Evolutionary conservation across 1,140 invertebrate species (phyloP), one percentile per base, ranked within the genome.

Genomic region (Pseudomyrmex sp.): DNA sequence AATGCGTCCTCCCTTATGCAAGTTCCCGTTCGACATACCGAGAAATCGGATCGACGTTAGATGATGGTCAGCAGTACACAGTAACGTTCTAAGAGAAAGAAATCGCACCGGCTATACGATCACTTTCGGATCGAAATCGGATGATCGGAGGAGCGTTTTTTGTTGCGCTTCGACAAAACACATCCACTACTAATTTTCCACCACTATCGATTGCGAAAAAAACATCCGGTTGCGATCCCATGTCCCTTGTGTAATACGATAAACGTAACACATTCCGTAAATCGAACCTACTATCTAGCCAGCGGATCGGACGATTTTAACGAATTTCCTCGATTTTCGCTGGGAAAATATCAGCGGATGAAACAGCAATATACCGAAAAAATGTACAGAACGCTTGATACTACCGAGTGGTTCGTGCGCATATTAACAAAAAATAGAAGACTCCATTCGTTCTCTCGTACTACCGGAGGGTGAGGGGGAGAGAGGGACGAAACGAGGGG

Each of bases 361-460:
- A 69, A 82, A 48, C 54, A 56, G 35, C 9, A n/a, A 80, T 13
- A n/a, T 7, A 18, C 18, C 26, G 2, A 20, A 61, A 66, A 76
- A 58, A 48, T 48, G 44, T 26, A 15, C 20, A 4, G 26, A 56
- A 83, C 46, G 18, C 65, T 79, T 56, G 74, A 79, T 69, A 61
- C 26, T 20, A 10, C 1, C 15, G n/a, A 66, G 8, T 62, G 69
- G 26, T 74, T 44, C 44, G 48, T 20, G 13, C 52, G 61, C 52
- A 50, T 88, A 87, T 88, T 84, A 88, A 88, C 65, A 88, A 88
- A 88, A 88, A 88, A 48, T 12, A 9, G n/a, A 44, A 74, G 65
- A 61, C 50, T 69, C 35, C 46, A 59, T 79, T 77, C 46, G 74
- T 52, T 73, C 58, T 80, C 18, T 74, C 46, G n/a, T 73, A n/a